These are phyloP conservation scores for Brachylomia viminalis DNA, from an alignment of 2,888 invertebrate genomes.

Conservation along the genomic window DNA sequence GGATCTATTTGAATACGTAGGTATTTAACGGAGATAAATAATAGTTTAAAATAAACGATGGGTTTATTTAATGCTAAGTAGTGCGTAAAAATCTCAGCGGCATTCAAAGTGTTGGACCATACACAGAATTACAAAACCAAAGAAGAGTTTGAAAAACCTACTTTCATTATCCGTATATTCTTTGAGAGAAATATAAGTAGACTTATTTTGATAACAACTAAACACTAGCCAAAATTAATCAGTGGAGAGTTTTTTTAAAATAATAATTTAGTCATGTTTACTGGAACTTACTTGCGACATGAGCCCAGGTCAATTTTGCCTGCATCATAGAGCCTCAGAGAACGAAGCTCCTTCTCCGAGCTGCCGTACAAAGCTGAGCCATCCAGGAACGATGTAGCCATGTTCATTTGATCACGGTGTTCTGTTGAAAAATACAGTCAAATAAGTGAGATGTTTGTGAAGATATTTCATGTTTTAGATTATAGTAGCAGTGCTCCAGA, in stretches of 20 bases:
- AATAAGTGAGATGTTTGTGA: background rate
- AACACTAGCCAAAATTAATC: background rate
- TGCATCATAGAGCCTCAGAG: constrained; percentile 92
- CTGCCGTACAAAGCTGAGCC: constrained; percentile 96
- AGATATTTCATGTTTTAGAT: background rate
- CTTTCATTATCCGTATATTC: background rate
- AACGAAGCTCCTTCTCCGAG: constrained; percentile 93
- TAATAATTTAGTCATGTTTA: background rate
- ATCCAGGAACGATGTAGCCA: constrained; percentile 95
- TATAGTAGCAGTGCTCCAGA: background rate
- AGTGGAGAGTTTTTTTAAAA: background rate
- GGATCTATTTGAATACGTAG: constrained; percentile 43
- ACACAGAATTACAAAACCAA: constrained; percentile 17
- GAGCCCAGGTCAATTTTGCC: constrained; percentile 93
- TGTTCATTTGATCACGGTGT: constrained; percentile 95
- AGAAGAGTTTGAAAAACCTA: background rate
- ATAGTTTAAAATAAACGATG: constrained; percentile 33
- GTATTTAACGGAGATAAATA: constrained; percentile 36
- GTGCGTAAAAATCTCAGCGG: background rate
- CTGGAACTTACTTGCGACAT: constrained; percentile 90
- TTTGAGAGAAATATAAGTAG: background rate
- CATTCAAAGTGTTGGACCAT: background rate
- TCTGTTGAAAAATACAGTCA: constrained; percentile 81
- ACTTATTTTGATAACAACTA: background rate
- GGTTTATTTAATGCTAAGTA: constrained; percentile 25